Percentiles rank a stretch among this genome's conserved stretches.
These are phyloP conservation scores for Callopanchax toddi DNA, from an alignment of 2,113 vertebrate species.

Conservation along the genomic window DNA sequence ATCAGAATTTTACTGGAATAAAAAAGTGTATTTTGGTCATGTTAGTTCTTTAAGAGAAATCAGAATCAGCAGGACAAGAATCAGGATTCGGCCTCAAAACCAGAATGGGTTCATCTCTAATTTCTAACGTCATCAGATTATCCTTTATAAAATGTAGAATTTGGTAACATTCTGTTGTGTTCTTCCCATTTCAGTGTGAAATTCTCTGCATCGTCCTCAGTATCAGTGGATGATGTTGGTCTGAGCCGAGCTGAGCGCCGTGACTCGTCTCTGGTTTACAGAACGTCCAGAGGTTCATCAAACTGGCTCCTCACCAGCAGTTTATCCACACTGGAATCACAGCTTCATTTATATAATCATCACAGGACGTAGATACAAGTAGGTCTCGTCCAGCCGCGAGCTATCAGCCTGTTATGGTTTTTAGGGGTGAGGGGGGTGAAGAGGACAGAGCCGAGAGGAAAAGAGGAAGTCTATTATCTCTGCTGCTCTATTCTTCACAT, in stretches of 20 bases:
- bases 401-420: slow-evolving; percentile 5
- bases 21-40: too few species aligned
- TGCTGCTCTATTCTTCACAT: slow-evolving; percentile 42
- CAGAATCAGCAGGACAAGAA: too few species aligned
- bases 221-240: slow-evolving; percentile 33
- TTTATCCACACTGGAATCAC: slow-evolving; percentile 39
- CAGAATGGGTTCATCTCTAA: too few species aligned
- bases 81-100: too few species aligned
- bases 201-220: too few species aligned
- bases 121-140: too few species aligned
- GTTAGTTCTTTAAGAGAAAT: too few species aligned
- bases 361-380: slow-evolving; percentile 39
- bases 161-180: too few species aligned
- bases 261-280: slow-evolving; percentile 44
- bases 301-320: slow-evolving; percentile 7
- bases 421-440: slow-evolving; percentile 20
- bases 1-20: too few species aligned
- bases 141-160: too few species aligned
- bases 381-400: slow-evolving; percentile 44
- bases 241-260: slow-evolving; percentile 21
- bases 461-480: slow-evolving; percentile 49
- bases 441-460: slow-evolving; percentile 29
- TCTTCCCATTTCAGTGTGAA: too few species aligned
- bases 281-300: slow-evolving; percentile 8
- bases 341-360: slow-evolving; percentile 36